These are phyloP conservation scores for Pseudococcus viburni DNA, from an alignment of 2,888 invertebrate genomes.

Conservation along the genomic window DNA sequence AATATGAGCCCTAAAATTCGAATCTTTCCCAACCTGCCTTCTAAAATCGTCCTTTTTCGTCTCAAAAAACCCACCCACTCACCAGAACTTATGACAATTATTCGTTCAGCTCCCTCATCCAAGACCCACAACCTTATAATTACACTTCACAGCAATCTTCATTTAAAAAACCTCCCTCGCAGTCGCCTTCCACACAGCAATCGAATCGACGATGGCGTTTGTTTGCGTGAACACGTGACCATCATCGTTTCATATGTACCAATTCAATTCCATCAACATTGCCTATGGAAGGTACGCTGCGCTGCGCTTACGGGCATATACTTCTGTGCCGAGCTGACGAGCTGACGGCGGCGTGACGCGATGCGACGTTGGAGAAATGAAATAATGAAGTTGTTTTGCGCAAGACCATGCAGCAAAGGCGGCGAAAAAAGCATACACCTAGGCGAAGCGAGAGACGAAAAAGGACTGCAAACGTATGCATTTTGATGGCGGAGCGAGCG, in stretches of 20 bases:
- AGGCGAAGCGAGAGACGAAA: not conserved
- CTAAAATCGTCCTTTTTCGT: not conserved
- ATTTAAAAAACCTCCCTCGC: not conserved
- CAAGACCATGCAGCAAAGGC: constrained; percentile 3
- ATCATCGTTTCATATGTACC: constrained; percentile 16
- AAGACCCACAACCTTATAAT: not conserved
- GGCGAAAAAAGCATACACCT: not conserved
- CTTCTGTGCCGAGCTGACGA: not conserved
- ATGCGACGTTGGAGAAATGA: constrained; percentile 22
- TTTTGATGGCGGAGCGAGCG: not conserved
- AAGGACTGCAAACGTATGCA: not conserved
- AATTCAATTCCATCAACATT: constrained; percentile 26
- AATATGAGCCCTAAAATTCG: not conserved
- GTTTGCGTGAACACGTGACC: constrained; percentile 20
- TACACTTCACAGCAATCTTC: not conserved
- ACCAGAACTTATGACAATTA: not conserved
- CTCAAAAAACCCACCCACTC: not conserved
- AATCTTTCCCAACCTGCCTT: not conserved
- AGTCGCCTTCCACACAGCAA: not conserved
- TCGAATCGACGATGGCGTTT: not conserved
- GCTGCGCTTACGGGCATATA: not conserved
- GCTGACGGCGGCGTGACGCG: constrained; percentile 17
- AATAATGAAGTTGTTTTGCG: constrained; percentile 27
- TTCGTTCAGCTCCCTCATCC: not conserved
- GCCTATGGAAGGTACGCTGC: not conserved